Evolutionary conservation across 1,140 invertebrate species (phyloP).

Genomic region (Wasmannia auropunctata): DNA sequence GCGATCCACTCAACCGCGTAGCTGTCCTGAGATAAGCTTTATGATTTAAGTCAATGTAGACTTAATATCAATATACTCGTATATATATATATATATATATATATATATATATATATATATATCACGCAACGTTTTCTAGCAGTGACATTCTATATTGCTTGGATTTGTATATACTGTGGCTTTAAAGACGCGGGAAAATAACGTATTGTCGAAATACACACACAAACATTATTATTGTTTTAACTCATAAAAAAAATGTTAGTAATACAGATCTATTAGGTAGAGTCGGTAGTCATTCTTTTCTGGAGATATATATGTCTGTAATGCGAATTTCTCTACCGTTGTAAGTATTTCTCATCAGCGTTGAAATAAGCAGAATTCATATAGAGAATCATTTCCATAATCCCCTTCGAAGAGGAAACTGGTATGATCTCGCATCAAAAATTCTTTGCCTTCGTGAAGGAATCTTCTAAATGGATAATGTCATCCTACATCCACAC

Average conservation of each 20-base stretch:
- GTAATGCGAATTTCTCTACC: constrained; percentile 18
- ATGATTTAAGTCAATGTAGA: constrained; percentile 65
- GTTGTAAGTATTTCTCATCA: constrained; percentile 10
- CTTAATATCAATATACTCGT: constrained; percentile 53
- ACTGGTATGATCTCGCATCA: constrained; percentile 31
- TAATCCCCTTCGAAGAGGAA: constrained; percentile 6
- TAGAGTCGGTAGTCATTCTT: not conserved
- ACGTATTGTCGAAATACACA: not conserved
- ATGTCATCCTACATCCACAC: not conserved
- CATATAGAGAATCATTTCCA: constrained; percentile 35
- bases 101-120: not conserved
- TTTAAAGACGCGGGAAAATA: not conserved
- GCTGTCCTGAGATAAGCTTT: constrained; percentile 47
- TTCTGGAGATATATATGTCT: not conserved
- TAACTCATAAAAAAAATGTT: not conserved
- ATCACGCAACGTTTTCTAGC: constrained; percentile 4
- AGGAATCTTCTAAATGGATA: constrained; percentile 27
- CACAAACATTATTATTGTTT: not conserved
- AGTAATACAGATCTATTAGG: not conserved
- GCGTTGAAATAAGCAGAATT: constrained; percentile 17
- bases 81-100: too few relatives aligned
- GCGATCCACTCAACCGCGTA: constrained; percentile 55
- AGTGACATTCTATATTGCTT: not conserved
- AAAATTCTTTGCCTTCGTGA: constrained; percentile 52
- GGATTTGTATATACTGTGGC: not conserved